Conservation (phyloP, 2,113 vertebrate species). For the Formicarius rufipectus region DNA sequence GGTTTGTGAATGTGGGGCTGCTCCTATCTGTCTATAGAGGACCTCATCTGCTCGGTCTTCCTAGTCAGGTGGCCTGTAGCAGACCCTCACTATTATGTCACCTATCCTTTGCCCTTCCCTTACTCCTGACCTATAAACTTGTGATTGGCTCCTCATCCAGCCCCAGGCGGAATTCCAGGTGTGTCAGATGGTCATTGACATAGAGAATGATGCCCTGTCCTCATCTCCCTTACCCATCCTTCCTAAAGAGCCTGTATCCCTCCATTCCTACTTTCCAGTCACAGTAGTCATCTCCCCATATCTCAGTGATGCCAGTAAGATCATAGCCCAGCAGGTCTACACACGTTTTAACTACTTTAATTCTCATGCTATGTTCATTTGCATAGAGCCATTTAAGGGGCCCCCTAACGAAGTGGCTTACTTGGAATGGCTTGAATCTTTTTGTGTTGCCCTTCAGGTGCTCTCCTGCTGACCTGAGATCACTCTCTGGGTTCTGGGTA, state of each 20-base stretch:
- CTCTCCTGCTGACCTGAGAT: background rate
- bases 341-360: background rate
- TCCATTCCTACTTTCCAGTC: background rate
- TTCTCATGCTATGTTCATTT: background rate
- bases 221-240: background rate
- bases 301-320: background rate
- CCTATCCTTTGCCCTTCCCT: background rate
- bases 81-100: background rate
- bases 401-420: background rate
- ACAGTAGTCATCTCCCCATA: background rate
- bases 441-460: background rate
- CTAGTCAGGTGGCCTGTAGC: background rate
- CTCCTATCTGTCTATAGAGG: background rate
- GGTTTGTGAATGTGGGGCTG: background rate
- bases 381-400: background rate
- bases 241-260: background rate
- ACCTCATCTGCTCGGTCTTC: background rate
- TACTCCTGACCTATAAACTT: background rate
- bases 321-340: background rate
- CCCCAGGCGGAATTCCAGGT: background rate
- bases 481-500: background rate
- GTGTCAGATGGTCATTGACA: background rate
- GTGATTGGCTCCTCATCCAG: fast-evolving
- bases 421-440: background rate
- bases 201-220: background rate